Evolutionary conservation across 2,113 vertebrate genomes (phyloP), one percentile per base, ranked within the genome.

Genomic region (Collichthys lucidus): DNA sequence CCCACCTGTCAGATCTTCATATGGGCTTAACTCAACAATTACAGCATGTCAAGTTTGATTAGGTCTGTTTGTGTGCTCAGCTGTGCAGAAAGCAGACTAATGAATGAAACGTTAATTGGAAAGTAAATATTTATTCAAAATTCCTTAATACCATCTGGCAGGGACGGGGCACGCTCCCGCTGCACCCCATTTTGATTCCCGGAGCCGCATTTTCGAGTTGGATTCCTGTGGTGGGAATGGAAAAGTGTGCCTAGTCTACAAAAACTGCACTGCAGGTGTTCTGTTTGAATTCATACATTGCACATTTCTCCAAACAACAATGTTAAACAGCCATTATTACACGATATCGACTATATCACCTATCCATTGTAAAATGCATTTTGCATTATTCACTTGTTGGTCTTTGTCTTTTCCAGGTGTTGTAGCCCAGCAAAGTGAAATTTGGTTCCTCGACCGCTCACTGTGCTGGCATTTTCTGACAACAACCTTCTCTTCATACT

Each of bases 381-480:
- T 64, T 53, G 2, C 24, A 9, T 72, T 4, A 73, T 22, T 62
- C 22, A 49, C 1, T 22, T 78, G 16, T 77, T 62, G 1, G 5
- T 52, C n/a, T 76, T 50, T 68, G 16, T 46, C 1, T 74, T 81
- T 77, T 84, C 5, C 89, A 99, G 97, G 95, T 66, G 91, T 95
- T 50, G 86, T 93, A 20, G 94, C 95, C 8, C 89, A 96, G 65
- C 94, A 96, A 65, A 96, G 96, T 77, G 97, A 97, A 84, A 96
- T 99, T 78, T 99, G 98, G 98, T 98, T 99, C 88, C 94, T 99
- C 84, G 98, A 99, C 92, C 95, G 96, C 79, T 96, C 97, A 0
- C 92, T 99, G 15, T 97, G 96, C 83, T 99, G 98, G 97, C 97
- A 99, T 90, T 97, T 97, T 86, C 94, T 99, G 69, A 97, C 96